These are phyloP conservation scores for Phlogophora meticulosa DNA, from an alignment of 2,888 invertebrate species.

Conservation along the genomic window DNA sequence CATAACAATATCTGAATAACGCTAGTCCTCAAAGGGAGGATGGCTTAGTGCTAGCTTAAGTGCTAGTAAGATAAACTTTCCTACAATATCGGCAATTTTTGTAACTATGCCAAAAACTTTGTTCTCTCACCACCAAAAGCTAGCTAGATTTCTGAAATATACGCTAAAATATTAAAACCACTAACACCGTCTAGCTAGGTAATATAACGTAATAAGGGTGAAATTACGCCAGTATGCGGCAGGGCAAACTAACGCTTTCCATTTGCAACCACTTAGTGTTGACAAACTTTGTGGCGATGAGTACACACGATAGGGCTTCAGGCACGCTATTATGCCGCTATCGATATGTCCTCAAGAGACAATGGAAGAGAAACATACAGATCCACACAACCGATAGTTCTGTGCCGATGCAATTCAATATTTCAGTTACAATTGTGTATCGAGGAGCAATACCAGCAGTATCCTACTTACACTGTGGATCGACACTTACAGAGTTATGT, in stretches of 20 bases:
- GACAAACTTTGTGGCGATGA: constrained; percentile 58
- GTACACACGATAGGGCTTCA: constrained; percentile 45
- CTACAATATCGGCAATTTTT: constrained; percentile 5
- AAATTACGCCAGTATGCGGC: constrained; percentile 43
- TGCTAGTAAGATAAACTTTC: constrained; percentile 4
- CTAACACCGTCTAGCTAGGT: constrained; percentile 39
- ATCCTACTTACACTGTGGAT: constrained; percentile 4
- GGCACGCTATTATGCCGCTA: constrained; percentile 30
- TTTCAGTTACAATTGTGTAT: constrained; percentile 45
- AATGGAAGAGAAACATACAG: constrained; percentile 49
- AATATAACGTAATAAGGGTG: constrained; percentile 48
- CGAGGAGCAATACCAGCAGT: constrained; percentile 35
- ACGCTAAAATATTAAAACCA: constrained; percentile 35
- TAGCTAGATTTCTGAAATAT: constrained; percentile 23
- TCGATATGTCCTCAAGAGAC: constrained; percentile 41
- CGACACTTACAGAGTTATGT: constrained; percentile 21
- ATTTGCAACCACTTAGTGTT: constrained; percentile 59
- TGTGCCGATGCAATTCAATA: constrained; percentile 43
- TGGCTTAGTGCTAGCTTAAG: neutral
- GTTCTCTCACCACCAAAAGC: neutral
- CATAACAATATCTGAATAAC: constrained; percentile 11
- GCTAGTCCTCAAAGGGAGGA: neutral
- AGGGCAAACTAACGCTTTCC: constrained; percentile 51
- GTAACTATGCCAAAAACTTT: neutral
- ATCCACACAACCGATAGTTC: constrained; percentile 27